Evolutionary conservation across 2,888 invertebrate genomes (phyloP).

Genomic region (Morinoia aosen): DNA sequence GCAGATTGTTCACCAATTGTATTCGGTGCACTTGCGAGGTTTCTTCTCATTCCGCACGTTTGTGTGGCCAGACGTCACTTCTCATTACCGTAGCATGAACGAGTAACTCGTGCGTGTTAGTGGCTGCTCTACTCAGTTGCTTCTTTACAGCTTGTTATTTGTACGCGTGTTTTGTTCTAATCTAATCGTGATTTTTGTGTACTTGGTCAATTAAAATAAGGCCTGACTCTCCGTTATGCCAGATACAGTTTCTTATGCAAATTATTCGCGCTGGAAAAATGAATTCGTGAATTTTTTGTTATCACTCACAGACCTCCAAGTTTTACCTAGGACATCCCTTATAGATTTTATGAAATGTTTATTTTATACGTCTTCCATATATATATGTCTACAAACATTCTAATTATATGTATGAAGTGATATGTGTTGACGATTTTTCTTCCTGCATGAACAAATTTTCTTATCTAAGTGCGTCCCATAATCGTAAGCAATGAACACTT

Average conservation of each 20-base stretch:
- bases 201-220: neutral
- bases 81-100: neutral
- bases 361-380: slow-evolving; percentile 6
- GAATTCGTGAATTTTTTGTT: neutral
- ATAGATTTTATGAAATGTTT: neutral
- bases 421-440: neutral
- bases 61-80: neutral
- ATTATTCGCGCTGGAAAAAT: neutral
- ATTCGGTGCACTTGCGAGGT: neutral
- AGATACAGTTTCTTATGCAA: neutral
- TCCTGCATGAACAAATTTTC: neutral
- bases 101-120: neutral
- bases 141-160: neutral
- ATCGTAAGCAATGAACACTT: too few species aligned
- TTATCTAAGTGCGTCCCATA: neutral
- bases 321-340: neutral
- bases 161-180: neutral
- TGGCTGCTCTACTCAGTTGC: neutral
- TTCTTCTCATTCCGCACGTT: neutral
- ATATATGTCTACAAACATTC: neutral
- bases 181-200: neutral
- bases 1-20: too few species aligned
- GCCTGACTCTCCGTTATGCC: neutral
- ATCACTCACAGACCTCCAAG: neutral
- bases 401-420: neutral